Base-by-base conservation (phyloP, 92 coral and sea anemone species). In the Zoanthus sansibaricus region DNA sequence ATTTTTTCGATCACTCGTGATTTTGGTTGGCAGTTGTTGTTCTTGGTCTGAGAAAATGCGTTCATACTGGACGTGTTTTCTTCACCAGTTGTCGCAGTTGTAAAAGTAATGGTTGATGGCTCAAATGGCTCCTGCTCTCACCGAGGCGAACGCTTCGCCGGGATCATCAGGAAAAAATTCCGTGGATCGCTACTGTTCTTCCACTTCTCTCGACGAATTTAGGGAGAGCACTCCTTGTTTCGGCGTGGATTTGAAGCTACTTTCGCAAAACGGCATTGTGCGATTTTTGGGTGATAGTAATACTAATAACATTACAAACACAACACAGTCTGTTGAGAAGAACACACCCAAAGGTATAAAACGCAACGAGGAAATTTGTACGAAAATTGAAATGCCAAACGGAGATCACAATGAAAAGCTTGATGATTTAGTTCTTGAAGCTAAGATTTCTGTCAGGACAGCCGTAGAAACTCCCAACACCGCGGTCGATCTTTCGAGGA, bases 41-140 rank as follows among this genome's bases (percentile, higher is more conserved):
- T 84, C 84, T 86, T 82, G 90, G 94, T 87, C 79, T 82, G 90
- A 92, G 95, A 96, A 93, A 94, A 94, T 94, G 98, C 98, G 94
- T 94, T 94, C 94, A 79, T 79, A 75, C 93, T 84, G 98, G 94
- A 92, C 98, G 93, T 92, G 91, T 92, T 94, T 92, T 93, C 95
- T 75, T 88, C 98, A 91, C 94, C 88, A 75, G 87, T 93, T 92
- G 93, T 94, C 98, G 95, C 93, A 91, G 96, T 93, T 91, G 93
- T 92, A 94, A 90, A 93, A 94, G 94, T 95, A 90, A 94, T 97
- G 97, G 99, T 97, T 94, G 96, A 97, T 97, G 99, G 99, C 99
- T 95, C 99, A 97, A 95, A 97, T 97, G 99, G 99, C 99, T 97
- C 99, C 99, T 93, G 99, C 99, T 92, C 97, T 97, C 89, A 95